Evolutionary conservation across 2,797 vertebrate genomes (phyloP), one percentile per base, ranked within the genome.

Genomic region (Xenentodon cancila): DNA sequence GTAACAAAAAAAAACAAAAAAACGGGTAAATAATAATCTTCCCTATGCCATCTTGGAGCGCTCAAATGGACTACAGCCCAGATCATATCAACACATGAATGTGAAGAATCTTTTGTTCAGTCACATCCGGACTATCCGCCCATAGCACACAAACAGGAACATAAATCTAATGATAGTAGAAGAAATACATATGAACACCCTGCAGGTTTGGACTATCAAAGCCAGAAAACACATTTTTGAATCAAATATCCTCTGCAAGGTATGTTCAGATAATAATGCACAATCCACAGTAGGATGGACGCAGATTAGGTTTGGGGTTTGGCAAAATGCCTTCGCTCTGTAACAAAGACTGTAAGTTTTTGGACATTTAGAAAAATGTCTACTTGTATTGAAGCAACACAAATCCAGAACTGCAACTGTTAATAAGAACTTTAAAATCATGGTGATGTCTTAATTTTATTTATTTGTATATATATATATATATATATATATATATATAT

Each of bases 221-320:
- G 49, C 64, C 43, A 8, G 48, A 62, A 61, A 46, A 40, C 37
- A 40, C 37, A 40, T 40, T 51, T 25, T 57, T 48, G 27, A 53
- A 54, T 71, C 20, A 62, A 62, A 71, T 59, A 53, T 50, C 49
- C 43, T 52, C 54, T n/a, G 21, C 22, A 16, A 47, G 49, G 70
- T 68, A 66, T 37, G 15, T 48, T 32, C 47, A 70, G 57, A 34
- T 68, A 77, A 68, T 68, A 75, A 53, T 42, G 30, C 48, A 56
- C 30, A 19, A 9, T 57, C 32, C 52, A 52, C 30, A 32, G 32
- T 50, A 54, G 49, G 34, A 75, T 59, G 21, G 16, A 15, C 48
- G 49, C 21, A 64, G 62, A 58, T 54, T 59, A 48, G 57, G 53
- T 55, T 40, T 15, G 51, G 50, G 58, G 25, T 62, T 22, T 25